Conservation (phyloP, 2,113 vertebrate species). For the Callaeas wilsoni region DNA sequence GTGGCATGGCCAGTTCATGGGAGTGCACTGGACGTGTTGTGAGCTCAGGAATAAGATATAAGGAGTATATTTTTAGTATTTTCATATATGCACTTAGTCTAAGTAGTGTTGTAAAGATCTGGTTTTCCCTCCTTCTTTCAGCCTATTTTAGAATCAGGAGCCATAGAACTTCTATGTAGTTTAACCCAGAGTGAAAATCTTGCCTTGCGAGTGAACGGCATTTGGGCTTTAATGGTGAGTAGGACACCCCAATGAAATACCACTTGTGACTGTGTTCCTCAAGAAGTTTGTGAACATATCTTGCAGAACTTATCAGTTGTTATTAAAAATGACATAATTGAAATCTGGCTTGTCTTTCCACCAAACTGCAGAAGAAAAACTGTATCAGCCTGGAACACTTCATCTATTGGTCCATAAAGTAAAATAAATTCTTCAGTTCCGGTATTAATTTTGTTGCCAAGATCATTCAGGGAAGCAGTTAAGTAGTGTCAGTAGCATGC, state of each 20-base stretch:
- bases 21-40: not conserved
- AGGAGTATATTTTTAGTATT: not conserved
- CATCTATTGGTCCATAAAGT: not conserved
- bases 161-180: constrained; percentile 96
- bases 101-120: not conserved
- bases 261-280: not conserved
- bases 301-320: not conserved
- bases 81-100: not conserved
- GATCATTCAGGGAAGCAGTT: not conserved
- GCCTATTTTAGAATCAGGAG: constrained; percentile 98
- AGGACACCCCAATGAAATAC: not conserved
- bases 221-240: constrained; percentile 98
- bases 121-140: constrained; percentile 42
- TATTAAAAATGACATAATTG: not conserved
- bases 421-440: not conserved
- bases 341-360: not conserved
- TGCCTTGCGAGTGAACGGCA: constrained; percentile 94
- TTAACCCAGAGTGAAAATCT: constrained; percentile 96
- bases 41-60: not conserved
- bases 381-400: not conserved
- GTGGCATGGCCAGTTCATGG: not conserved
- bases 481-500: not conserved
- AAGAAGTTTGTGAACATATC: not conserved
- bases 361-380: not conserved
- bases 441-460: not conserved